A percentile compares a stretch with the other conserved stretches of the same genome.
Evolutionary conservation across 2,797 vertebrate species (phyloP).

Genomic region (Galaxias olidus): DNA sequence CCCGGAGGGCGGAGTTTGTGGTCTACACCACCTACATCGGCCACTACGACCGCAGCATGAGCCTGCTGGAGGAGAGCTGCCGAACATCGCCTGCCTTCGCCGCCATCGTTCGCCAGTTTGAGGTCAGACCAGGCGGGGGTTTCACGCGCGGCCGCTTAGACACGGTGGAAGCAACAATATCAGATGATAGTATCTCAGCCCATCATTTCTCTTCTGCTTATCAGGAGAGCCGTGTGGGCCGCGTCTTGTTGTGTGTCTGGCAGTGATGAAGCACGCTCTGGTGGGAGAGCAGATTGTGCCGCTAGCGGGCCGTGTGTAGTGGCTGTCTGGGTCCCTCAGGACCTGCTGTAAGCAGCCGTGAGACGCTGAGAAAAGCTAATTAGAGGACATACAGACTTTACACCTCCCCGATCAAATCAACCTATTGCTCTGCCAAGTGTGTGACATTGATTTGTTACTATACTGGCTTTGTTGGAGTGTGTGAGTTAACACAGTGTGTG

Average conservation of each 20-base stretch:
- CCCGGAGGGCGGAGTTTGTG: conserved; percentile 82
- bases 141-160: conserved; percentile 1
- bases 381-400: conserved; percentile 14
- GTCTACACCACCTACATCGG: conserved; percentile 86
- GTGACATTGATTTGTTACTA: conserved; percentile 23
- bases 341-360: background rate
- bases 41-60: conserved; percentile 87
- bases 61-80: conserved; percentile 84
- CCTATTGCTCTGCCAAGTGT: conserved; percentile 32
- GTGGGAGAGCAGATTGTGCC: too few species aligned
- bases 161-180: background rate
- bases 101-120: conserved; percentile 78
- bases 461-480: conserved; percentile 3
- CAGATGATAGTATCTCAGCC: conserved; percentile 9
- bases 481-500: conserved; percentile 8
- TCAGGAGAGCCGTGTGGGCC: conserved; percentile 2
- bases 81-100: conserved; percentile 76
- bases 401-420: conserved; percentile 36
- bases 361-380: conserved; percentile 19
- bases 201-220: conserved; percentile 9
- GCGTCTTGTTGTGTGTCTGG: background rate
- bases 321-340: background rate
- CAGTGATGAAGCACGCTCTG: too few species aligned
- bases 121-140: conserved; percentile 72
- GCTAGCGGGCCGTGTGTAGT: background rate